Evolutionary conservation across 92 coral and sea anemone genomes (phyloP).

Genomic region (Palythoa heliodiscus): DNA sequence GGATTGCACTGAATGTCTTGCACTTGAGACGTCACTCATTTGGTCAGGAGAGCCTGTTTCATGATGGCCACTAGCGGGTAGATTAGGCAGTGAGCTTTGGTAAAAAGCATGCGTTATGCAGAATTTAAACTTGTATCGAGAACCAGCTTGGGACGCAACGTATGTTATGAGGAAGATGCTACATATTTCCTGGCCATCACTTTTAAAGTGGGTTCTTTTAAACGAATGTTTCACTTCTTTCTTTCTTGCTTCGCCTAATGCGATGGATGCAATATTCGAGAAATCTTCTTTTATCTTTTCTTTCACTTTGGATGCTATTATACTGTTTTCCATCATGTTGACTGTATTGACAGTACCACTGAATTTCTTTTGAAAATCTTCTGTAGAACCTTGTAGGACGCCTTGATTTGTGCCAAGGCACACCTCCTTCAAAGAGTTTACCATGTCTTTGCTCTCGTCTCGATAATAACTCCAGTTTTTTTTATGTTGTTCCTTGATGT

Average conservation of each 20-base stretch:
- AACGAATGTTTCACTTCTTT: background rate
- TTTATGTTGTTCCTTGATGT: background rate
- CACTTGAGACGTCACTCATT: background rate
- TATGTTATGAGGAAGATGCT: constrained; percentile 12
- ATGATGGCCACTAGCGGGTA: background rate
- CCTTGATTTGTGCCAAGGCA: background rate
- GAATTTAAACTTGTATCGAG: background rate
- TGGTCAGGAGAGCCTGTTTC: constrained; percentile 5
- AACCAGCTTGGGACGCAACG: background rate
- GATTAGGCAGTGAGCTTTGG: constrained; percentile 5
- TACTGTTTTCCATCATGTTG: background rate
- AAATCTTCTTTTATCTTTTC: background rate
- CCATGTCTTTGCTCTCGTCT: background rate
- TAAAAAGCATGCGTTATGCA: constrained; percentile 4
- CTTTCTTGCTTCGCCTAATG: background rate
- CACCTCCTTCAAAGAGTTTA: background rate
- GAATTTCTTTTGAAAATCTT: background rate
- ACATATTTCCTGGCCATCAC: background rate
- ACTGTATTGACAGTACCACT: background rate
- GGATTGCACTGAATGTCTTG: no score
- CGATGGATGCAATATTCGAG: constrained; percentile 13
- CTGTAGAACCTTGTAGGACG: background rate
- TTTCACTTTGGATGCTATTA: background rate
- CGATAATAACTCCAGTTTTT: background rate
- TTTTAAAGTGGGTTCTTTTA: background rate